These are phyloP conservation scores for Cairina moschata DNA, from an alignment of 2,113 vertebrate species.

Conservation along the genomic window DNA sequence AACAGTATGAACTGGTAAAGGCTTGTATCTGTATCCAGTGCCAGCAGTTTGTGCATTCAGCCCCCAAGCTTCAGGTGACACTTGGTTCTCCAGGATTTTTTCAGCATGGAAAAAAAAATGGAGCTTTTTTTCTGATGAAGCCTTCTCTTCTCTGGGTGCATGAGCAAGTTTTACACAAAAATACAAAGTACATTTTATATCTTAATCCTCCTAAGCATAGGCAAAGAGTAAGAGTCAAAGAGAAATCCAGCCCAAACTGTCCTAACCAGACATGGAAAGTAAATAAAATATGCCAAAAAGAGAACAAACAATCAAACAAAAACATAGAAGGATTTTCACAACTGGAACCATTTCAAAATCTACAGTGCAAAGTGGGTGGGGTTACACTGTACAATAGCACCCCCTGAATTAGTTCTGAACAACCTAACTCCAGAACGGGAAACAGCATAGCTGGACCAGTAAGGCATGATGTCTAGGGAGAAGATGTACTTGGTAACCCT, in stretches of 20 bases:
- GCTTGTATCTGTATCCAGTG: neutral
- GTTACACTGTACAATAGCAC: neutral
- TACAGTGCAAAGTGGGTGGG: neutral
- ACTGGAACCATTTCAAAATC: neutral
- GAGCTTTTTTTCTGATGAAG: neutral
- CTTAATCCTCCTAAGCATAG: neutral
- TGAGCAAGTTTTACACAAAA: rapidly evolving
- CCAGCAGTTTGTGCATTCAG: neutral
- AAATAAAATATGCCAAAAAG: neutral
- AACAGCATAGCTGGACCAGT: neutral
- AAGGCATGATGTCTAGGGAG: neutral
- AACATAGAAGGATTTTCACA: neutral
- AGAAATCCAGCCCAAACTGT: neutral
- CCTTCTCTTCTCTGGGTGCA: neutral
- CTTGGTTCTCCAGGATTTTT: neutral
- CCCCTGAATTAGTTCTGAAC: neutral
- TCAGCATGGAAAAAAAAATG: too few species aligned
- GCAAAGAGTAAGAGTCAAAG: neutral
- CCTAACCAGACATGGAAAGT: neutral
- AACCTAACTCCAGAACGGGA: neutral
- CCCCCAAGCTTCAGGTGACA: neutral
- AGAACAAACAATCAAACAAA: neutral
- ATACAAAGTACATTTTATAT: neutral
- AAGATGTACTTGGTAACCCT: neutral
- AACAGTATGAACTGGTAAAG: neutral